Evolutionary conservation across 2,113 vertebrate genomes (phyloP).

Genomic region (Dasyornis broadbenti): DNA sequence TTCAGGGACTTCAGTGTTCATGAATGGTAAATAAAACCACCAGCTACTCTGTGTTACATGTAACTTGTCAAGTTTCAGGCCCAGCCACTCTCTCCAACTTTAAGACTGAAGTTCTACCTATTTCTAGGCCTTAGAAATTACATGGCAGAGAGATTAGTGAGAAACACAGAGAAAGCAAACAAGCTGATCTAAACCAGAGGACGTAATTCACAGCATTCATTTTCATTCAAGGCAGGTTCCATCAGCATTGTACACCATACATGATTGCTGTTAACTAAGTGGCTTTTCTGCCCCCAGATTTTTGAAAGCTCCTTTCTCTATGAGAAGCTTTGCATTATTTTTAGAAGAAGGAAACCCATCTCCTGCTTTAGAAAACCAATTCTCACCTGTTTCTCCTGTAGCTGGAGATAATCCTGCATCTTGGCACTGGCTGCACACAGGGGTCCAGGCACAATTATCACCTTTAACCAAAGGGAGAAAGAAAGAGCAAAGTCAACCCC

Average conservation of each 20-base stretch:
- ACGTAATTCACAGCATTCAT: neutral
- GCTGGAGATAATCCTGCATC: constrained; percentile 39
- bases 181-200: neutral
- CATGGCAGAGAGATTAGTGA: neutral
- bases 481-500: neutral
- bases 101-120: neutral
- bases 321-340: neutral
- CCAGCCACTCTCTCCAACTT: neutral
- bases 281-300: neutral
- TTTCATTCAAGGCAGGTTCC: neutral
- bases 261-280: neutral
- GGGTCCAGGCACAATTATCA: constrained; percentile 13
- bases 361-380: neutral
- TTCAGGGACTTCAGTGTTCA: neutral
- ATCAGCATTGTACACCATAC: neutral
- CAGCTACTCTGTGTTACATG: neutral
- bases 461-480: constrained; percentile 36
- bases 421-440: constrained; percentile 6
- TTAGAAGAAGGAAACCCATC: neutral
- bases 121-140: neutral
- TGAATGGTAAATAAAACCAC: neutral
- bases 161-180: neutral
- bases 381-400: constrained; percentile 46
- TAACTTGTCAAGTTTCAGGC: neutral
- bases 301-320: neutral